Base-by-base conservation (phyloP, 1,140 invertebrate species). In the Drosophila kohkoa region DNA sequence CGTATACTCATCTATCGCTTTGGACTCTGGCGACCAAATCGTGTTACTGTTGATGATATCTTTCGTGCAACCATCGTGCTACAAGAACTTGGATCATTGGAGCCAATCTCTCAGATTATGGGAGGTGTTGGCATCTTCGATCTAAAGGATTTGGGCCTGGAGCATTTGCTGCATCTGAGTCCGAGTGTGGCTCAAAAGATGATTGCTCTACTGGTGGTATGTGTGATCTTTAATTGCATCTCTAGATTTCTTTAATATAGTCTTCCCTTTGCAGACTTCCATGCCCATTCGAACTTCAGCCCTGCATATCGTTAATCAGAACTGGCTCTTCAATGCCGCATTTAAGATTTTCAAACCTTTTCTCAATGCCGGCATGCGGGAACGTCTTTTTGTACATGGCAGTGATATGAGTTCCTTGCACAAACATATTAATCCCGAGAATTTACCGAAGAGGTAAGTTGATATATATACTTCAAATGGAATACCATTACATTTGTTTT, bases 101-200 rank as follows among this genome's bases (percentile, higher is more conserved):
- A 97, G 81, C 96, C 95, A 1, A 93, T 94, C 8, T 94, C 95
- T 0, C 96, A 97, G 90, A 95, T 97, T n/a, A 91, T 96, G 3
- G 96, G 96, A 0, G 96, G 96, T 1, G 93, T 96, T 5, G 96
- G 94, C 5, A 94, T 97, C 28, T 97, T 97, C 64, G 96, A 97
- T 90, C 89, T 97, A 5, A 94, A 95, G 68, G 94, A 95, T 49
- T 94, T 97, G 41, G 94, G 94, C 0, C 93, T 96, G 72, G 93
- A 95, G 43, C 96, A 97, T 73, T 94, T 95, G 0, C 95, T 95
- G 94, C 94, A 96, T 62, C 92, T 97, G 62, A 96, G 96, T 28
- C 96, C 96, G 0, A 94, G 93, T 4, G 91, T 96, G 16, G 95
- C 95, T 0, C 93, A 94, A 0, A 95, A 94, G 91, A 94, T 96